Conservation (phyloP, 2,113 vertebrate genomes). For the Triplophysa rosa region DNA sequence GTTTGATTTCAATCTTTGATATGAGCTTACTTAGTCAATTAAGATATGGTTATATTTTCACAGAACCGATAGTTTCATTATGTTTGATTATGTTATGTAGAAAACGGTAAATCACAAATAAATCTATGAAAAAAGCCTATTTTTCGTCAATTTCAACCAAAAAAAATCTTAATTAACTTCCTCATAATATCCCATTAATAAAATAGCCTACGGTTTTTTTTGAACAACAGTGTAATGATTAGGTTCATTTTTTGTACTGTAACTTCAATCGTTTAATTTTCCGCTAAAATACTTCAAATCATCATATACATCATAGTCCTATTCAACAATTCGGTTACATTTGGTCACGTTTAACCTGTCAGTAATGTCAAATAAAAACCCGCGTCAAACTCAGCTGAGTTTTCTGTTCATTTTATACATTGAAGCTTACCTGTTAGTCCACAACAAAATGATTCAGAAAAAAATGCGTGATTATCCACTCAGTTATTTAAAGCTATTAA, state of each 20-base stretch:
- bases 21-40: no score
- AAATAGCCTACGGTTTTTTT: no score
- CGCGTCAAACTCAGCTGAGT: neutral
- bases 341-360: neutral
- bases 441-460: neutral
- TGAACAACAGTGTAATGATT: no score
- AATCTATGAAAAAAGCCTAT: no score
- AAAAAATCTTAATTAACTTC: neutral
- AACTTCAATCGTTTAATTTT: neutral
- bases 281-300: neutral
- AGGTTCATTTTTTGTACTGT: neutral
- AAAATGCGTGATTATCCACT: constrained; percentile 27
- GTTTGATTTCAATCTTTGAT: no score
- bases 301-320: no score
- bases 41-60: no score
- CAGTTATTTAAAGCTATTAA: neutral
- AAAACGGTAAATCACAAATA: no score
- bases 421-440: constrained; percentile 21
- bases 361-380: neutral
- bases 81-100: no score
- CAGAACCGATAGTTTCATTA: no score
- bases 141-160: no score
- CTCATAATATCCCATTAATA: no score
- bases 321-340: neutral
- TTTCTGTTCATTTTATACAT: neutral